phyloP scores from a whole-genome alignment of 2,113 vertebrate genomes.

The Cynopterus brachyotis region DNA sequence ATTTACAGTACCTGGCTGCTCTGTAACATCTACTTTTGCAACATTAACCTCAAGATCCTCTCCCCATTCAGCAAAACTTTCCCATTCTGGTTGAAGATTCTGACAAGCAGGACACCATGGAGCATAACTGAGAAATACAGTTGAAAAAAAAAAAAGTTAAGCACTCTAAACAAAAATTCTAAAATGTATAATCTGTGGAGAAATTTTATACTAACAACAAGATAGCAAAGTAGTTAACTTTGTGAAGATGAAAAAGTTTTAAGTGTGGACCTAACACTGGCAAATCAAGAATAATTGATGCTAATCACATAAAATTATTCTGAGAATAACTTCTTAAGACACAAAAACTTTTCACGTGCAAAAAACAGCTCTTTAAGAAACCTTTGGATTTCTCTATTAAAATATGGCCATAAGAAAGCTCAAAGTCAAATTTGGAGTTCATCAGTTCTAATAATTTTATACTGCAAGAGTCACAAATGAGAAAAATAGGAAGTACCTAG shows the following conservation, averaged over 20 bases:
- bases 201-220: slow-evolving; percentile 35
- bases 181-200: not conserved
- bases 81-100: slow-evolving; percentile 94
- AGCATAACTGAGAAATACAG: slow-evolving; percentile 87
- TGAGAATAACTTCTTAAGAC: slow-evolving; percentile 7
- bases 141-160: not conserved
- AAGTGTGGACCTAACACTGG: not conserved
- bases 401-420: not conserved
- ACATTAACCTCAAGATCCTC: slow-evolving; percentile 95
- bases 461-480: not conserved
- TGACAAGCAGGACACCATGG: slow-evolving; percentile 98
- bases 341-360: not conserved
- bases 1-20: slow-evolving; percentile 90
- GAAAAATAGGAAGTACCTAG: slow-evolving; percentile 8
- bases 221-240: not conserved
- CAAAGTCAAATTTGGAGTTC: not conserved
- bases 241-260: not conserved
- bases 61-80: slow-evolving; percentile 95
- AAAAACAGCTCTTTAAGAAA: slow-evolving; percentile 3
- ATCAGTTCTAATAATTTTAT: slow-evolving; percentile 35
- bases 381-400: not conserved
- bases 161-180: not conserved
- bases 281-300: not conserved
- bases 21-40: slow-evolving; percentile 97
- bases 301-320: not conserved